Conservation (phyloP, 2,113 vertebrate species). For the Lipophrys pholis region DNA sequence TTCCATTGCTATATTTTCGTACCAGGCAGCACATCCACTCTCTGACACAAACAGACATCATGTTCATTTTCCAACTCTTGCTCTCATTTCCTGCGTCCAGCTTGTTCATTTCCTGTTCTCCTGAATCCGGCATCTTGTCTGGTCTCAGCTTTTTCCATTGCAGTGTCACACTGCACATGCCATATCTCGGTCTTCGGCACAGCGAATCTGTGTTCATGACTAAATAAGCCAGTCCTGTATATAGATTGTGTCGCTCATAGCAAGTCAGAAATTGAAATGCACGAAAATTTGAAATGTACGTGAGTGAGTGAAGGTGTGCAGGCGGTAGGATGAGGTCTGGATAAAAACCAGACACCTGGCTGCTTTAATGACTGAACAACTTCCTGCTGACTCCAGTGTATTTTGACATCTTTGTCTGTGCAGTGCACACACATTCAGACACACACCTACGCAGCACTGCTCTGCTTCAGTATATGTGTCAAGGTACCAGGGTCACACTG, state of each 20-base stretch:
- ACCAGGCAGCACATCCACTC: conserved; percentile 27
- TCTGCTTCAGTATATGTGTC: conserved; percentile 61
- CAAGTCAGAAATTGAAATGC: conserved; percentile 37
- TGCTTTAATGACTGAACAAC: conserved; percentile 40
- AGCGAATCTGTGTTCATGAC: conserved; percentile 47
- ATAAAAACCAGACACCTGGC: conserved; percentile 27
- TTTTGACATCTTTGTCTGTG: conserved; percentile 56
- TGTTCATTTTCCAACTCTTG: conserved; percentile 54
- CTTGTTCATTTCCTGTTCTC: conserved; percentile 71
- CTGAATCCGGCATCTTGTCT: conserved; percentile 52
- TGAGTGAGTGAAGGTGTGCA: conserved; percentile 15
- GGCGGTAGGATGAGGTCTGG: background rate
- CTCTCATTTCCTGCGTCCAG: conserved; percentile 63
- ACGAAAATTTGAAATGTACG: conserved; percentile 45
- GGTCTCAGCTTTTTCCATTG: conserved; percentile 50
- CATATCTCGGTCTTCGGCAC: conserved; percentile 36
- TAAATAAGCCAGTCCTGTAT: conserved; percentile 47
- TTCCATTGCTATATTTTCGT: conserved; percentile 20
- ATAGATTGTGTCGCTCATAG: conserved; percentile 36
- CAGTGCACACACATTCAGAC: conserved; percentile 12
- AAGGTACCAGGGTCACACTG: conserved; percentile 59
- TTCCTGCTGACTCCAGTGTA: conserved; percentile 59
- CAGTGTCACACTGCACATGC: conserved; percentile 32
- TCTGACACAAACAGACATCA: conserved; percentile 28
- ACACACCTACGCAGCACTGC: conserved; percentile 22